Evolutionary conservation across 2,113 vertebrate species (phyloP), one percentile per base, ranked within the genome.

Genomic region (Cavia aperea): DNA sequence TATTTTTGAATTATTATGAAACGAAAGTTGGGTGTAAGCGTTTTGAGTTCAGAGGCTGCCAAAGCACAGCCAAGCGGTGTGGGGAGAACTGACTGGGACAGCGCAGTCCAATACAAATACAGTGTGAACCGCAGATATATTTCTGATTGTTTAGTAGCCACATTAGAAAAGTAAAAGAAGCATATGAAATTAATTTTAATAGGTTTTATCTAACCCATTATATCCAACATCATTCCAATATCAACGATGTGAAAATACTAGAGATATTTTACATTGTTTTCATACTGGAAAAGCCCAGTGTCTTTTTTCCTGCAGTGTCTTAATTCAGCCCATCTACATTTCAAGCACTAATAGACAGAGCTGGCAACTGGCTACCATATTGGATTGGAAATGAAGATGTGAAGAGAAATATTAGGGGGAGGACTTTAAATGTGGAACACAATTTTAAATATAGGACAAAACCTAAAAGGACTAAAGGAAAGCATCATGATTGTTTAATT

Each of bases 101-200:
- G 18, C 6, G 46, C 8, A 78, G 36, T 65, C 56, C 49, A 26
- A 4, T 56, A 72, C 23, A 81, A 49, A 66, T 49, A 81, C 24
- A 86, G 8, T 24, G 31, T 63, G 33, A 91, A 21, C 43, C 39
- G 16, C 9, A 6, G 2, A 24, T 24, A 19, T 82, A 14, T 77
- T 56, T 88, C 75, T 60, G 43, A 11, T 81, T 75, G 92, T 93
- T 51, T 68, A 83, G 66, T 83, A 75, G 81, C 89, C 72, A 31
- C 7, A 14, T 86, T 90, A 83, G 63, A 78, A 89, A 91, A 87
- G 66, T 89, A 77, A 93, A 88, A 79, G 62, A 78, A 89, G 46
- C 23, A 33, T 3, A 23, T 81, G 8, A 62, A 63, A 39, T 72
- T 82, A 39, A 82, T 77, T 85, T 85, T 86, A 78, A 62, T 26